A percentile compares a stretch with the other conserved stretches of the same genome.
phyloP scores from a whole-genome alignment of 2,888 invertebrate species.

The Acrobasis consociella region DNA sequence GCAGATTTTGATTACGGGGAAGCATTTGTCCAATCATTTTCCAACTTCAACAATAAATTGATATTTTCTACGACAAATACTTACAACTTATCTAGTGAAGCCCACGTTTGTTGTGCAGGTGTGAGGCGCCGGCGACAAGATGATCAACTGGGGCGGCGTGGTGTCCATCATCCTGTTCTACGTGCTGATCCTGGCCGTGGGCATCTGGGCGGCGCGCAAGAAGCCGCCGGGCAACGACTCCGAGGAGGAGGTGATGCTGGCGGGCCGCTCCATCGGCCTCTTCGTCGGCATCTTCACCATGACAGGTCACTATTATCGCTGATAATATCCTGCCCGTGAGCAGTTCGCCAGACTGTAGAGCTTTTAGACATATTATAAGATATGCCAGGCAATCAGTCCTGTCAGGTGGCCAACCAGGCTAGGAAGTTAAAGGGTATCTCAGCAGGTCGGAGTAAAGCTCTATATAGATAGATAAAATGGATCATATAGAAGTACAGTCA shows the following conservation, averaged over 20 bases:
- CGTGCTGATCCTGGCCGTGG: conserved; percentile 96
- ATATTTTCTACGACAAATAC: too few species aligned
- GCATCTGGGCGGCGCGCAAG: conserved; percentile 98
- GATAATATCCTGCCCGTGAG: background rate
- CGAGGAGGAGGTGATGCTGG: conserved; percentile 99
- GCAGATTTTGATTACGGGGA: too few species aligned
- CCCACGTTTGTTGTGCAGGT: conserved; percentile 26
- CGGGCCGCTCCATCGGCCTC: conserved; percentile 97
- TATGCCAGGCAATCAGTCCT: too few species aligned
- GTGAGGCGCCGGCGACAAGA: conserved; percentile 67
- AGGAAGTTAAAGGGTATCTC: too few species aligned
- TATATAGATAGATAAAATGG: too few species aligned
- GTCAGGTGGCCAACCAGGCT: too few species aligned
- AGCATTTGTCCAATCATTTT: background rate
- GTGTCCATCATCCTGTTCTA: conserved; percentile 98
- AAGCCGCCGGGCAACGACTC: conserved; percentile 94
- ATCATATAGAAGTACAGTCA: too few species aligned
- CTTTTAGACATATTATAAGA: too few species aligned
- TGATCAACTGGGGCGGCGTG: conserved; percentile 96
- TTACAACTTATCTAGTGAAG: background rate
- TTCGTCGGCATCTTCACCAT: conserved; percentile 99
- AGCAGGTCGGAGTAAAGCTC: too few species aligned
- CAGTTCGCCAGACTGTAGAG: too few species aligned
- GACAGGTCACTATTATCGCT: conserved; percentile 87
- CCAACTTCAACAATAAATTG: background rate